Percentiles rank a stretch among this genome's conserved stretches.
Evolutionary conservation across 2,888 invertebrate species (phyloP).

Genomic region (Drosophila paranaensis): DNA sequence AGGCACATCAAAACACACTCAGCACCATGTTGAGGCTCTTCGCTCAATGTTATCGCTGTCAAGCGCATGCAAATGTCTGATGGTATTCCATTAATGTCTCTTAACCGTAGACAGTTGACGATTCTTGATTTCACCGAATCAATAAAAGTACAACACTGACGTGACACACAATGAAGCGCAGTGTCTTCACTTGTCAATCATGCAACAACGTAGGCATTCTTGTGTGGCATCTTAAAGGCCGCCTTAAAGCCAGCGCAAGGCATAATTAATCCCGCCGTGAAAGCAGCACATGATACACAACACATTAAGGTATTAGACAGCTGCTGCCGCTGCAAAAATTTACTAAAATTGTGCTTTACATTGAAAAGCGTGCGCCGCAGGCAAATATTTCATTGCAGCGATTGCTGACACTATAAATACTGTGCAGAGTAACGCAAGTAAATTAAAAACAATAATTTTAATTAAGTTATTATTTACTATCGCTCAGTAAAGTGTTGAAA

Average conservation of each 20-base stretch:
- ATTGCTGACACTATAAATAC: not conserved
- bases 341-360: constrained; percentile 38
- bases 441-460: too few species aligned
- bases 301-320: constrained; percentile 49
- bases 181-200: constrained; percentile 62
- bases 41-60: constrained; percentile 27
- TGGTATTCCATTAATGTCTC: constrained; percentile 53
- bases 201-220: not conserved
- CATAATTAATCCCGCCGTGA: constrained; percentile 58
- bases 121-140: constrained; percentile 52
- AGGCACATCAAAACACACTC: not conserved
- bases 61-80: constrained; percentile 56
- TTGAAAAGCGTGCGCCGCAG: constrained; percentile 52
- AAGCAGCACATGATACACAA: constrained; percentile 48
- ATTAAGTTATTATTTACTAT: too few species aligned
- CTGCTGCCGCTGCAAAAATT: constrained; percentile 49
- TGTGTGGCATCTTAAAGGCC: constrained; percentile 40
- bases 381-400: not conserved
- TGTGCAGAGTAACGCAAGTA: constrained; percentile 8
- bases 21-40: not conserved
- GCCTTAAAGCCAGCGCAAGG: constrained; percentile 58
- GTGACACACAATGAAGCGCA: constrained; percentile 39
- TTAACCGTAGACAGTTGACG: constrained; percentile 23
- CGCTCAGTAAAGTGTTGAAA: too few species aligned
- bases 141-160: constrained; percentile 45